phyloP scores from a whole-genome alignment of 2,113 vertebrate genomes.

The Trichechus manatus region DNA sequence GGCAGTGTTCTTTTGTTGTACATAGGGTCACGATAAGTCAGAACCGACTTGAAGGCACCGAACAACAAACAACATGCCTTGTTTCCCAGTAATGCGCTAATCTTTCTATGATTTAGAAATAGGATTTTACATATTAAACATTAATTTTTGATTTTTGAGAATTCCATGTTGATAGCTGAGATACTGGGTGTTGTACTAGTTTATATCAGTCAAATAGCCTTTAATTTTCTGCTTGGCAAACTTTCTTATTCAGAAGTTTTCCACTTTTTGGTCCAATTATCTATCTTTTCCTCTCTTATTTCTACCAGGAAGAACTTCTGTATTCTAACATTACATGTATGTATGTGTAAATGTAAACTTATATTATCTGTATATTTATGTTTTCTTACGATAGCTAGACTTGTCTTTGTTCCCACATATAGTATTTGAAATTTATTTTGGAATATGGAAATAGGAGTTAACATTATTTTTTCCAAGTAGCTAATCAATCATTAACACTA shows the following conservation, averaged over 20 bases:
- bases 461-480: background rate
- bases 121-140: background rate
- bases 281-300: background rate
- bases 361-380: background rate
- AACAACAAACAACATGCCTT: background rate
- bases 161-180: too few species aligned
- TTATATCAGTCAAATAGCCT: too few species aligned
- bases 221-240: too few species aligned
- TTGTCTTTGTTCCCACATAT: background rate
- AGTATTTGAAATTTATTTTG: conserved; percentile 29
- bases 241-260: background rate
- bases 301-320: background rate
- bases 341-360: background rate
- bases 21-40: too few species aligned
- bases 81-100: background rate
- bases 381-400: background rate
- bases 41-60: too few species aligned
- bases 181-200: too few species aligned
- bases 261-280: background rate
- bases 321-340: background rate
- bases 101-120: background rate
- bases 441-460: background rate
- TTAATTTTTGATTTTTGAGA: too few species aligned
- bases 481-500: background rate
- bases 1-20: too few species aligned